phyloP scores from a whole-genome alignment of 2,888 invertebrate genomes.

The Cataglyphis albicans region DNA sequence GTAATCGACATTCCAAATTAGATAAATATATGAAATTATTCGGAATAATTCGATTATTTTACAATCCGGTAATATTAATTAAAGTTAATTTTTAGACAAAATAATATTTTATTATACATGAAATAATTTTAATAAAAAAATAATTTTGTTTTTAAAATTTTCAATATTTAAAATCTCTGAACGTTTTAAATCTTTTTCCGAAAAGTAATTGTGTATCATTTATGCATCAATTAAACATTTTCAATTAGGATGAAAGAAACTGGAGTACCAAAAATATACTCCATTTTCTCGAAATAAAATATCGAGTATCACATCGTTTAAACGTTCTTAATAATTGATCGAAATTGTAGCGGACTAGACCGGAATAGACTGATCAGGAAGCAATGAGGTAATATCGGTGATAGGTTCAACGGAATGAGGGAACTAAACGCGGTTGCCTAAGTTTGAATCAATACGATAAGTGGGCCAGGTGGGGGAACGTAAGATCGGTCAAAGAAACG shows the following conservation, averaged over 20 bases:
- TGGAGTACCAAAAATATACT: background rate
- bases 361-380: conserved; percentile 45
- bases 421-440: conserved; percentile 77
- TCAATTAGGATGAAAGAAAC: background rate
- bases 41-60: background rate
- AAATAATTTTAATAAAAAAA: background rate
- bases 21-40: background rate
- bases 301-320: background rate
- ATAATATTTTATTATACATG: background rate
- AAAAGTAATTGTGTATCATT: background rate
- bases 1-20: background rate
- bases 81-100: background rate
- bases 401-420: conserved; percentile 73
- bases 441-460: conserved; percentile 85
- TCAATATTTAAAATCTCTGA: background rate
- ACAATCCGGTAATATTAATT: background rate
- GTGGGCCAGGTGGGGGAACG: conserved; percentile 83
- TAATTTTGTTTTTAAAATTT: background rate
- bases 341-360: background rate
- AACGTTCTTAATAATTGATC: background rate
- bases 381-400: conserved; percentile 51
- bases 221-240: background rate
- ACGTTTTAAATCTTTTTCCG: background rate
- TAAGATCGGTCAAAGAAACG: conserved; percentile 78
- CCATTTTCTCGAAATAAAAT: background rate